phyloP scores from a whole-genome alignment of 1,140 invertebrate species.

The Aphis gossypii region DNA sequence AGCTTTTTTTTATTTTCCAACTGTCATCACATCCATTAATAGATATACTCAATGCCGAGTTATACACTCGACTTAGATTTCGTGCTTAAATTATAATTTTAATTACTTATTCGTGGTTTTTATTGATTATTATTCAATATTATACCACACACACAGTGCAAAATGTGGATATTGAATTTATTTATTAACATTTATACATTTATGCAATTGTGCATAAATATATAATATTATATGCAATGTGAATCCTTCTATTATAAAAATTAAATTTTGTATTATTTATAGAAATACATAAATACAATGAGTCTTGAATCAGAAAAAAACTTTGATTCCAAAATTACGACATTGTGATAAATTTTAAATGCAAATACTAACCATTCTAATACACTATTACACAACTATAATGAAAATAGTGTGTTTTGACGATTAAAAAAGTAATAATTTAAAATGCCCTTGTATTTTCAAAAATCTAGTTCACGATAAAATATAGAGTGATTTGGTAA shows the following conservation, averaged over 20 bases:
- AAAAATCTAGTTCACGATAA: neutral
- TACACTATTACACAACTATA: neutral
- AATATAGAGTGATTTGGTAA: neutral
- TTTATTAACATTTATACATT: neutral
- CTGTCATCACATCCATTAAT: neutral
- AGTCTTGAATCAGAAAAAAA: neutral
- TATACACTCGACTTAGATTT: neutral
- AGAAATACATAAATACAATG: neutral
- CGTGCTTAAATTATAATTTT: neutral
- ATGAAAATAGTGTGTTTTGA: neutral
- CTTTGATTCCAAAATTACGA: neutral
- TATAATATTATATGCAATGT: neutral
- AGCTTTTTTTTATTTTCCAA: too few species aligned
- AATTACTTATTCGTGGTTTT: neutral
- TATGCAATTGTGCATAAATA: neutral
- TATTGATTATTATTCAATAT: neutral
- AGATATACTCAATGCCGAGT: neutral
- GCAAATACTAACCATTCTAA: neutral
- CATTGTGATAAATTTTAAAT: neutral
- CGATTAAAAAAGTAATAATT: neutral
- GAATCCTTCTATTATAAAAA: neutral
- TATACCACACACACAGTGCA: neutral
- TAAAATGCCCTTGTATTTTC: neutral
- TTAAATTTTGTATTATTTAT: neutral
- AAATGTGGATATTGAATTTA: neutral